phyloP scores from a whole-genome alignment of 1,140 invertebrate genomes.

The Dinothrombium tinctorium region DNA sequence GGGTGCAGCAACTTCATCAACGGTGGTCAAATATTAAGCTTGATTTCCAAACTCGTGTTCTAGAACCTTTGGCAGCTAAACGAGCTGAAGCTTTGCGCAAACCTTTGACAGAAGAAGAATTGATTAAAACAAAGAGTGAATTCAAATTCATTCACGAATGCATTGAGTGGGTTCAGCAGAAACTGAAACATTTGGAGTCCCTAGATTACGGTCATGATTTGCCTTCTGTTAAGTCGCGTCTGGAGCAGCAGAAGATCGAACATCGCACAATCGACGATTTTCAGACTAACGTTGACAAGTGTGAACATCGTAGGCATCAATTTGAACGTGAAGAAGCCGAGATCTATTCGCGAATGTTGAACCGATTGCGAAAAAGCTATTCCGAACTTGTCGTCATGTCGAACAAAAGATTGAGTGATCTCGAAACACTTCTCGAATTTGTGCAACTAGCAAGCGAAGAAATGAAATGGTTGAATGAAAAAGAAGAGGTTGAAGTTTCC shows the following conservation, averaged over 20 bases:
- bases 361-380: slow-evolving; percentile 67
- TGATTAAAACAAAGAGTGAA: slow-evolving; percentile 73
- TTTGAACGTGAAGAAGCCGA: slow-evolving; percentile 68
- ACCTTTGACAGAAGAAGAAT: slow-evolving; percentile 48
- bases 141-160: slow-evolving; percentile 74
- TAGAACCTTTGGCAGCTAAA: slow-evolving; percentile 60
- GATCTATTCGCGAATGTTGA: slow-evolving; percentile 67
- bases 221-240: slow-evolving; percentile 59
- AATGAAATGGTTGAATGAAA: slow-evolving; percentile 85
- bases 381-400: slow-evolving; percentile 58
- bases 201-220: slow-evolving; percentile 85
- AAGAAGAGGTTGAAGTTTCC: slow-evolving; percentile 75
- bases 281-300: slow-evolving; percentile 56
- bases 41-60: slow-evolving; percentile 53
- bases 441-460: slow-evolving; percentile 79
- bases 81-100: slow-evolving; percentile 34
- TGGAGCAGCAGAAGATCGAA: slow-evolving; percentile 68
- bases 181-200: slow-evolving; percentile 70
- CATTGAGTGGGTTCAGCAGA: slow-evolving; percentile 76
- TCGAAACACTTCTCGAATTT: slow-evolving; percentile 80
- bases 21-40: slow-evolving; percentile 63
- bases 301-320: slow-evolving; percentile 37
- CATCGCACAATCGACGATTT: slow-evolving; percentile 85
- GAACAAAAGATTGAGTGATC: slow-evolving; percentile 60
- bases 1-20: slow-evolving; percentile 79